Evolutionary conservation across 2,797 vertebrate species (phyloP), one percentile per base, ranked within the genome.

Genomic region (Austrolebias charrua): DNA sequence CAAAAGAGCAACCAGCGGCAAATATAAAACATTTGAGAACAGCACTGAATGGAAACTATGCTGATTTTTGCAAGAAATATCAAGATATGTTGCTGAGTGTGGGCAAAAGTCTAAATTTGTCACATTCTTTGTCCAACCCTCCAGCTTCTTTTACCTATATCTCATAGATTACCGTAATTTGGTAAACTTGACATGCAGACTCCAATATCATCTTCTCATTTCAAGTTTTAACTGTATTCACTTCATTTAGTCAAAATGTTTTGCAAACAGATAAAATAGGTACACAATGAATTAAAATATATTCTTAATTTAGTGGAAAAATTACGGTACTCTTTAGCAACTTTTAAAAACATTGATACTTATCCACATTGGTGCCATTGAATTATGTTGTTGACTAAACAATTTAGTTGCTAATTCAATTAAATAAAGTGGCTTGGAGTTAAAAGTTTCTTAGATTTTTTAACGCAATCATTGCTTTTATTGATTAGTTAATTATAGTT

Each of bases 141-240:
- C 66, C 60, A 66, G 28, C 18, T 69, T 50, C 56, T 20, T 5
- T 66, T 69, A 44, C 61, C 66, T 63, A 7, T 20, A 0, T 12
- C 45, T 71, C 53, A 59, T 55, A 20, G 49, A 69, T 16, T 38
- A n/a, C n/a, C n/a, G n/a, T n/a, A 70, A 59, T 2, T 55, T n/a
- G 44, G 43, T 52, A 47, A 49, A 24, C 55, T 47, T 29, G 57
- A 40, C 29, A 60, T 68, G 56, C 18, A 71, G 6, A 67, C 40
- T 55, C 3, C 16, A 46, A 6, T 44, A 38, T 31, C 31, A 44
- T 46, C 43, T 49, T 60, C 15, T 29, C 40, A 20, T 42, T 24
- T 45, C 12, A 11, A 44, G 7, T 55, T 54, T 14, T 11, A 18
- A 50, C 29, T 71, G 5, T 7, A 7, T 19, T 6, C 2, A 7